phyloP scores from a whole-genome alignment of 2,888 invertebrate species.

The Calliphora vomitoria region DNA sequence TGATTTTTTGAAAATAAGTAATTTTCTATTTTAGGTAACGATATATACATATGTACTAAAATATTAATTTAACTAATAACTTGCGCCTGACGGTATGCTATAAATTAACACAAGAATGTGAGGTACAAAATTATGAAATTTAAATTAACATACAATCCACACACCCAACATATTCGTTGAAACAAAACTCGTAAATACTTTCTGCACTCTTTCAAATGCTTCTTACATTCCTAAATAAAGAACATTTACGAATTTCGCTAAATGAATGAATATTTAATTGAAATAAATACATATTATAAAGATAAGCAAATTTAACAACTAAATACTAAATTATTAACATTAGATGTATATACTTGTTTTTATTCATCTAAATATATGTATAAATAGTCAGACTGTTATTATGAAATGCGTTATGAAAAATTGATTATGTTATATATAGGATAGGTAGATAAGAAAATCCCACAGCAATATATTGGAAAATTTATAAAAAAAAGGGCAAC shows the following conservation, averaged over 20 bases:
- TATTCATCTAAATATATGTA: background rate
- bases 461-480: conserved; percentile 11
- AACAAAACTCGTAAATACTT: background rate
- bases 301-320: conserved; percentile 16
- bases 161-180: background rate
- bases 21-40: no score
- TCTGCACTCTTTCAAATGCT: no score
- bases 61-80: conserved; percentile 39
- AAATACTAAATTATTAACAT: background rate
- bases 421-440: conserved; percentile 52
- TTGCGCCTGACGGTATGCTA: conserved; percentile 39
- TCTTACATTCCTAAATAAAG: background rate
- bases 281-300: background rate
- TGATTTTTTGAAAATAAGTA: no score
- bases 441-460: conserved; percentile 24
- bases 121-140: background rate
- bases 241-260: no score
- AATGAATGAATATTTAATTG: conserved; percentile 9
- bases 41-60: background rate
- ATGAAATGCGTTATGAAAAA: background rate
- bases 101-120: background rate
- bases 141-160: conserved; percentile 10
- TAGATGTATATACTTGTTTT: background rate
- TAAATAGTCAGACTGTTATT: background rate
- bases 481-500: conserved; percentile 34